Evolutionary conservation across 2,888 invertebrate genomes (phyloP), one percentile per base, ranked within the genome.

Genomic region (Anorthoa munda): DNA sequence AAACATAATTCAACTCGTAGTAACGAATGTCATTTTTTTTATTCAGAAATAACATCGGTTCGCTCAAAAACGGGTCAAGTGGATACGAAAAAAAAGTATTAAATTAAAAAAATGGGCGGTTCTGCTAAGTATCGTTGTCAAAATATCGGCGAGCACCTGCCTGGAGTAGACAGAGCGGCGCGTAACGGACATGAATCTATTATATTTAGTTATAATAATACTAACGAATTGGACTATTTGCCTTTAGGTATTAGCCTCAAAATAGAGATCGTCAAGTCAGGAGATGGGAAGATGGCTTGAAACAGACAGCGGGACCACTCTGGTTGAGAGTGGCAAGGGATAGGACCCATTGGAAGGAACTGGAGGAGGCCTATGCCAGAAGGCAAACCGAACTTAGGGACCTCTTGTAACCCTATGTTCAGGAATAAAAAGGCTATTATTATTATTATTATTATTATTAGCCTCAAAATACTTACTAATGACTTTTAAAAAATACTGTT

Each of bases 61-160:
- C 60, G 45, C 69, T 92, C 86, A 84, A 89, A 95, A 94, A 93
- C 94, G 93, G 94, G 94, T 94, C 95, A 95, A 93, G 92, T 92
- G 90, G 91, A 86, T 90, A 86, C 72, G 86, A 86, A 92, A 93
- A 93, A 94, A 94, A 92, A 87, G 81, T 89, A 91, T 91, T 92
- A 92, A 93, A 94, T 94, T 93, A 89, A 92, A 92, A 94, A 86
- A 93, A 92, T 90, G 92, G 94, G 94, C 91, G 94, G 94, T 94
- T 95, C 94, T 94, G 94, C 95, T 96, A 95, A 96, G 92, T 95
- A 94, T 93, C 93, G 91, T 94, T 95, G 95, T 96, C 96, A 95
- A 96, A 96, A 96, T 95, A 96, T 93, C 93, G 91, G 92, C 90
- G 87, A 92, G 88, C 96, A 96, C 95, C 95, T 96, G 96, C 93